Base-by-base conservation (phyloP, 2,113 vertebrate genomes). In the Grammomys dolichurus region DNA sequence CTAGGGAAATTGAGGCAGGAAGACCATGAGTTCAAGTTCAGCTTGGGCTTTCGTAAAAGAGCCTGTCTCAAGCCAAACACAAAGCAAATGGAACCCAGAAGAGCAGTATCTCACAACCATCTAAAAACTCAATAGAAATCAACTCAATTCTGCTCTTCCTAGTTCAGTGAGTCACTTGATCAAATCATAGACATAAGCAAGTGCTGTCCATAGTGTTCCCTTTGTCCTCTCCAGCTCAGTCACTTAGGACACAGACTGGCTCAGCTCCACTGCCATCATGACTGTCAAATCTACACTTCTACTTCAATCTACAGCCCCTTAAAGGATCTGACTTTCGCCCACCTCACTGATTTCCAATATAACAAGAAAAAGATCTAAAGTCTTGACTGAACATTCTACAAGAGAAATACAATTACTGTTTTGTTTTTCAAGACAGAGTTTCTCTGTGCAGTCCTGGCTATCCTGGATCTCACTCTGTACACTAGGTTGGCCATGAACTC, bases 391-490 rank as follows among this genome's bases (percentile, higher is more conserved):
- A 90, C 9, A 65, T 69, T 46, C 12, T 56, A 33, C 48, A 88
- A 85, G 16, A 96, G 48, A 96, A 87, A 92, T 56, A 77, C 82
- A 87, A 84, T 82, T 95, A 46, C 73, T 70, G 69, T 69, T n/a
- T 70, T 70, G 69, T 70, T 70, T n/a, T 70, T 31, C 33, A 80
- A 80, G 31, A 36, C 48, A 54, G 13, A 6, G 43, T 13, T 31
- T 70, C 69, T 70, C 33, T 19, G 69, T 70, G 33, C 19, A 70
- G 28, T 14, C 69, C 69, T 70, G 33, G 33, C 16, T n/a, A 19
- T 70, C 69, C 33, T 70, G 69, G 33, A 70, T n/a, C 33, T 70
- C 69, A 67, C 65, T 36, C 69, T 70, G 16, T 73, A 40, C 2
- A 73, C 70, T 19, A 40, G 70, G 70, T 9, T 73, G 70, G 70